Base-by-base conservation (phyloP, 2,888 invertebrate genomes). In the Ornithoptera priamus region DNA sequence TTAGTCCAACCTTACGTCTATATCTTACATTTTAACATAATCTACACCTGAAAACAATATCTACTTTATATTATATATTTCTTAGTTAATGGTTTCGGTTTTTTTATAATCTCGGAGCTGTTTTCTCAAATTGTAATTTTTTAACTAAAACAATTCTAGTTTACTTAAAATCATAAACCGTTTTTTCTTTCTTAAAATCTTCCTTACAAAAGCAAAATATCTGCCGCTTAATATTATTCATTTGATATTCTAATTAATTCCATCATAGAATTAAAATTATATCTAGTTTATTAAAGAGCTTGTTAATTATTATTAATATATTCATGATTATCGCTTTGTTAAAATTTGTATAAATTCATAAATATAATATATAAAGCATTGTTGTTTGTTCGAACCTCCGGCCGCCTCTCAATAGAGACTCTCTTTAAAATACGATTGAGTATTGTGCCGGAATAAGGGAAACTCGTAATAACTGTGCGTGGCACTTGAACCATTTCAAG, bases 341-440 rank as follows among this genome's bases (percentile, higher is more conserved):
- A 8, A 20, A 22, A 59, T 63, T 59, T 63, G 22, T 22, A 58
- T 20, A 63, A 68, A 59, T 68, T 68, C 50, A 59, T 50, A 36
- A 63, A 63, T 53, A 68, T 58, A 63, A 69, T 61, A 60, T 39
- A 63, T 39, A 61, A n/a, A 42, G 42, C 64, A 30, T 59, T 56
- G 22, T 69, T 65, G 64, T 65, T 69, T 65, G 42, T 53, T 61
- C 39, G 53, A 56, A 61, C 68, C 65, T 65, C 61, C 62, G 42
- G 5, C 68, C 24, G 59, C 39, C 64, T 53, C 60, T 65, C 68
- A 61, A 69, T 56, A 56, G 39, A 53, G 22, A 50, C 50, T 69
- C 39, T 62, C 58, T 58, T 64, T 65, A 65, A 24, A 61, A 56
- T 69, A 65, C n/a, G 68, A 53, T 56, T 60, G 53, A 50, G 65